A percentile compares a stretch with the other conserved stretches of the same genome.
Evolutionary conservation across 2,888 invertebrate genomes (phyloP).

Genomic region (Cheilosia grossa): DNA sequence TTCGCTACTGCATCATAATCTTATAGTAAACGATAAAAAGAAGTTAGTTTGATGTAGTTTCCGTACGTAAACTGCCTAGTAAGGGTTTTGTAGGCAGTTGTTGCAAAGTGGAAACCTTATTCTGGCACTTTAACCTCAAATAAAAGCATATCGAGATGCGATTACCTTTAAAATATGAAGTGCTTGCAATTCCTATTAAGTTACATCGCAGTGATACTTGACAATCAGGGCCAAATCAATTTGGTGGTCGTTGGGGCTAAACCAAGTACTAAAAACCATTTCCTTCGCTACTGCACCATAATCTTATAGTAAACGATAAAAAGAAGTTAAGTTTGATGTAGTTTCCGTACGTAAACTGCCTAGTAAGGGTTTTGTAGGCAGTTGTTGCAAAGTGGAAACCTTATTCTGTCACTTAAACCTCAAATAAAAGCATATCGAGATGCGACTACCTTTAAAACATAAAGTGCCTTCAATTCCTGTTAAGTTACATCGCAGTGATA

Average conservation of each 20-base stretch:
- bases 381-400: slow-evolving; percentile 53
- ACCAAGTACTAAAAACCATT: too few relatives aligned
- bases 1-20: too few relatives aligned
- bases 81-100: slow-evolving; percentile 33
- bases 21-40: too few relatives aligned
- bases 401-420: slow-evolving; percentile 14
- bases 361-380: slow-evolving; percentile 50
- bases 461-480: neutral
- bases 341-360: slow-evolving; percentile 46
- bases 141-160: neutral
- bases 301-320: too few relatives aligned
- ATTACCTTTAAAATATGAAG: neutral
- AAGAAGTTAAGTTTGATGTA: slow-evolving; percentile 1
- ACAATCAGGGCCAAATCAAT: too few relatives aligned
- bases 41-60: slow-evolving; percentile 17
- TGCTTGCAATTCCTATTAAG: neutral
- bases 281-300: too few relatives aligned
- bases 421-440: neutral
- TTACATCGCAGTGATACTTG: neutral
- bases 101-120: slow-evolving; percentile 54
- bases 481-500: neutral
- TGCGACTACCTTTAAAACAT: neutral
- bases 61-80: slow-evolving; percentile 47
- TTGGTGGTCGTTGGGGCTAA: too few relatives aligned
- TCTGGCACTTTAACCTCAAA: slow-evolving; percentile 17